Percentiles rank a stretch among this genome's conserved stretches.
Conservation (phyloP, 2,113 vertebrate species). For the Paratilapia polleni region DNA sequence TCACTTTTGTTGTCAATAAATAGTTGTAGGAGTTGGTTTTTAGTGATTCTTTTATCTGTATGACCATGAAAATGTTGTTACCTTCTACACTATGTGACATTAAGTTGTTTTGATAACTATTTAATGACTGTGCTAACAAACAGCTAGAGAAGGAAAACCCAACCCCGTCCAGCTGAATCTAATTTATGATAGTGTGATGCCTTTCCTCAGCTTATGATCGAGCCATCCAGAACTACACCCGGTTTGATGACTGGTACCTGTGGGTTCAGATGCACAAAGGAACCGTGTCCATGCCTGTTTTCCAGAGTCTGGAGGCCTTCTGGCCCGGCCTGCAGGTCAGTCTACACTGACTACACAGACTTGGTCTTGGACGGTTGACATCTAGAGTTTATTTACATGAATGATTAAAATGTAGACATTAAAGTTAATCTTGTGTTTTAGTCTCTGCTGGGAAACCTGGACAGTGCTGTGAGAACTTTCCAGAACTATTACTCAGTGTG, state of each 20-base stretch:
- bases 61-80: neutral
- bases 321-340: constrained; percentile 95
- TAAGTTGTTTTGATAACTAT: fast-evolving
- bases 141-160: neutral
- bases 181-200: neutral
- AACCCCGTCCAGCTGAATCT: neutral
- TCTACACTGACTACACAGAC: neutral
- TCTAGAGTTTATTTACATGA: no score
- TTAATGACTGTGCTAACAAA: neutral
- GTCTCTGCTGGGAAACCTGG: constrained; percentile 93
- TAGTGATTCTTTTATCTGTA: fast-evolving
- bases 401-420: no score
- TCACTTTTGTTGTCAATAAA: neutral
- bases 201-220: constrained; percentile 86
- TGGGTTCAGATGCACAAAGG: constrained; percentile 99
- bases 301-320: constrained; percentile 97
- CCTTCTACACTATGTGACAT: neutral
- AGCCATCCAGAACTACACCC: constrained; percentile 95
- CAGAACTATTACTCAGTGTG: constrained; percentile 98
- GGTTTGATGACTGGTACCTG: constrained; percentile 98
- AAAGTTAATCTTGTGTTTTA: constrained; percentile 51
- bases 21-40: neutral
- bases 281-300: constrained; percentile 97
- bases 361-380: no score
- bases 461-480: constrained; percentile 92